Evolutionary conservation across 1,140 invertebrate genomes (phyloP).

Genomic region (Myzus persicae): DNA sequence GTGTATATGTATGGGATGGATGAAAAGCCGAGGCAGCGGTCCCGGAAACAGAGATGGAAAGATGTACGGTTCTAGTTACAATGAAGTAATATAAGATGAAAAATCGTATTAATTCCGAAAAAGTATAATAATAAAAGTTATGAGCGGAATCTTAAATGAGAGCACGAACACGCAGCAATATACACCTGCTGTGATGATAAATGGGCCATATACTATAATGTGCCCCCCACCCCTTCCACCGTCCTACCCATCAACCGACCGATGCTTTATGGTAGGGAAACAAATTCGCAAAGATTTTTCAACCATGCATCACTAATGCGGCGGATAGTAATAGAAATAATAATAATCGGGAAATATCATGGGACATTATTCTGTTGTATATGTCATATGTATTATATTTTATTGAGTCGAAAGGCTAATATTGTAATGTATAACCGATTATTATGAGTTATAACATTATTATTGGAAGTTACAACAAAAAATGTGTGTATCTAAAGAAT

Average conservation of each 20-base stretch:
- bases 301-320: neutral
- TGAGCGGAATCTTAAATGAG: slow-evolving; percentile 58
- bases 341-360: neutral
- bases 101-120: slow-evolving; percentile 59
- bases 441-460: neutral
- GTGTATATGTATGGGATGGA: neutral
- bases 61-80: slow-evolving; percentile 57
- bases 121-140: slow-evolving; percentile 59
- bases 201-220: slow-evolving; percentile 47
- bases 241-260: too few species aligned
- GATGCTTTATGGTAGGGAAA: neutral
- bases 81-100: slow-evolving; percentile 59
- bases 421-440: neutral
- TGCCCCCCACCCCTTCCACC: neutral
- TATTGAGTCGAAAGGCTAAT: neutral
- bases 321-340: neutral
- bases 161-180: slow-evolving; percentile 45
- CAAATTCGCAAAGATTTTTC: slow-evolving; percentile 46
- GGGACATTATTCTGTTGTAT: neutral
- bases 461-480: neutral
- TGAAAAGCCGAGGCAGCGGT: slow-evolving; percentile 44
- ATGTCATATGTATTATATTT: neutral
- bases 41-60: slow-evolving; percentile 56
- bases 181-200: slow-evolving; percentile 58
- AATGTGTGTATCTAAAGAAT: neutral